Evolutionary conservation across 2,888 invertebrate species (phyloP).

Genomic region (Sinhomidia bicolor): DNA sequence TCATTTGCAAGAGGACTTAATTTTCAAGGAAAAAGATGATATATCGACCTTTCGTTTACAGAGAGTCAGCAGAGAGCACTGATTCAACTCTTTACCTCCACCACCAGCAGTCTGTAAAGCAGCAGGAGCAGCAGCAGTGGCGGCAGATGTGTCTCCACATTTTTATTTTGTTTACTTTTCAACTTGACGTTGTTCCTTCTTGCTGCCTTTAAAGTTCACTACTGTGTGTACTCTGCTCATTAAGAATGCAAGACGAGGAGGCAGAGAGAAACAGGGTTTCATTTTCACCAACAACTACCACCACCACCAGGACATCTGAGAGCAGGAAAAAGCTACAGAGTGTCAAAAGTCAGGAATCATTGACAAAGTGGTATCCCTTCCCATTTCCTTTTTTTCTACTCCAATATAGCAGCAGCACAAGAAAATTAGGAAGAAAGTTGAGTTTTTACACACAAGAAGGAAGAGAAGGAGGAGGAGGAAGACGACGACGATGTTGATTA

Average conservation of each 20-base stretch:
- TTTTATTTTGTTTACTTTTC: conserved; percentile 65
- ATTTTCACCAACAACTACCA: too few species aligned
- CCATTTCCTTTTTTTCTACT: not conserved
- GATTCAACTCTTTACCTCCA: not conserved
- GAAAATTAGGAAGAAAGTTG: too few species aligned
- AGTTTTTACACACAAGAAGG: not conserved
- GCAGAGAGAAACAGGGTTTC: not conserved
- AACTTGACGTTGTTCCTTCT: not conserved
- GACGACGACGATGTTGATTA: not conserved
- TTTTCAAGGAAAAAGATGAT: conserved; percentile 62
- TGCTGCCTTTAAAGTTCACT: not conserved
- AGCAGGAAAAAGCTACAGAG: not conserved
- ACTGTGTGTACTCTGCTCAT: conserved; percentile 45
- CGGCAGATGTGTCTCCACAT: conserved; percentile 41
- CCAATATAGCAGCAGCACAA: not conserved
- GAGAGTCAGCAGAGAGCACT: conserved; percentile 13
- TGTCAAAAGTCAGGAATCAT: conserved; percentile 24
- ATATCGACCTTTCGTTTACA: conserved; percentile 70
- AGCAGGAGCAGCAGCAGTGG: not conserved
- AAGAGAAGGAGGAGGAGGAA: not conserved
- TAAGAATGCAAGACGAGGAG: conserved; percentile 62
- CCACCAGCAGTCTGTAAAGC: too few species aligned
- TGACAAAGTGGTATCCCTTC: conserved; percentile 41
- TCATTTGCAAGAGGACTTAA: conserved; percentile 72
- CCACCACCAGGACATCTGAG: too few species aligned